Percentiles rank a stretch among this genome's conserved stretches.
phyloP scores from a whole-genome alignment of 53 echinoderm and acorn worm genomes.

The Arbacia lixula region DNA sequence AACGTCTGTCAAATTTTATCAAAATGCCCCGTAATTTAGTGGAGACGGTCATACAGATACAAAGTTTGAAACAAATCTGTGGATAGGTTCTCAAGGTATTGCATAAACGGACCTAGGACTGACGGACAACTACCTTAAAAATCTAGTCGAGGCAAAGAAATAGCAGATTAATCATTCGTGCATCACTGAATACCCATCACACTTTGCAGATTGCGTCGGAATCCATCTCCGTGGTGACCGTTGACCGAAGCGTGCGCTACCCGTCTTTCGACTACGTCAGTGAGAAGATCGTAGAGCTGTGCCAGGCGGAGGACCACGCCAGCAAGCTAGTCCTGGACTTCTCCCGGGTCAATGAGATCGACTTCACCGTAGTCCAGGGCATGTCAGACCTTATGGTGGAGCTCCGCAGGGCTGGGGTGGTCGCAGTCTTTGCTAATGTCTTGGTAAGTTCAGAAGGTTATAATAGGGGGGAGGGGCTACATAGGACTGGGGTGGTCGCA shows the following conservation, averaged over 20 bases:
- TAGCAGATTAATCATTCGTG: too few species aligned
- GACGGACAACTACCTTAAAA: too few species aligned
- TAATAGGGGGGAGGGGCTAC: too few species aligned
- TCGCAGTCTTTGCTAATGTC: constrained; percentile 38
- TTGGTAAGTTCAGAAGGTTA: constrained; percentile 44
- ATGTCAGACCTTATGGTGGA: constrained; percentile 43
- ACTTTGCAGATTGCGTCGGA: constrained; percentile 60
- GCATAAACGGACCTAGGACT: too few species aligned
- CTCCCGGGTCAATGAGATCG: constrained; percentile 67
- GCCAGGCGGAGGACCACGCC: constrained; percentile 43
- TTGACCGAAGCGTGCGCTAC: constrained; percentile 73
- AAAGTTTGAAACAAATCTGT: too few species aligned
- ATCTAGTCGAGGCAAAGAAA: too few species aligned
- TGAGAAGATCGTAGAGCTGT: constrained; percentile 62
- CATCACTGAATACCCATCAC: too few species aligned
- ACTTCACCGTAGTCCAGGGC: constrained; percentile 85
- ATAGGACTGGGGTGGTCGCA: too few species aligned
- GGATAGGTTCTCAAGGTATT: too few species aligned
- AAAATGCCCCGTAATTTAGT: too few species aligned
- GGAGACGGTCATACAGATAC: too few species aligned
- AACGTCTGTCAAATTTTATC: too few species aligned
- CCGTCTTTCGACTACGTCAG: constrained; percentile 76
- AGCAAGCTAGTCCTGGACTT: constrained; percentile 76
- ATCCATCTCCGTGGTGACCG: constrained; percentile 65
- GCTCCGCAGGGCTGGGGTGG: constrained; percentile 20